Conservation (phyloP, 1,140 invertebrate genomes). For the Eufriesea mexicana region DNA sequence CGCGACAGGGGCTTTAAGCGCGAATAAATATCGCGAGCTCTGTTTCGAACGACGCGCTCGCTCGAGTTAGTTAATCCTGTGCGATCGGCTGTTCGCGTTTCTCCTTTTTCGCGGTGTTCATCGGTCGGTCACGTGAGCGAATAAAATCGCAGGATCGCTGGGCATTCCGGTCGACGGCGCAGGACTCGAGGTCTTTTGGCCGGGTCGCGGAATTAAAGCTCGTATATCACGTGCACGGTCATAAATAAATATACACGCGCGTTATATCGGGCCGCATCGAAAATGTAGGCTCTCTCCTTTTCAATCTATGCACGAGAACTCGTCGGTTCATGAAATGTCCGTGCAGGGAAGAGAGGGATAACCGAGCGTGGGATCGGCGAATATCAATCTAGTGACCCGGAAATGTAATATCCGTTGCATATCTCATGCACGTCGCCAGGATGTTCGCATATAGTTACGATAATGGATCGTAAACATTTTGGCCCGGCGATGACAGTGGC, state of each 20-base stretch:
- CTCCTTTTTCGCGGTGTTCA: background rate
- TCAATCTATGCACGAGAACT: conserved; percentile 9
- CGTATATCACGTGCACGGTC: background rate
- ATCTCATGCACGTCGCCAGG: conserved; percentile 56
- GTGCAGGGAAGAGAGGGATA: background rate
- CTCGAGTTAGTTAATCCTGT: background rate
- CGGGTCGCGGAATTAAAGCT: conserved; percentile 3
- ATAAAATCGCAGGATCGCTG: background rate
- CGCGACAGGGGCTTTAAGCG: background rate
- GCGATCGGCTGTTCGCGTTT: background rate
- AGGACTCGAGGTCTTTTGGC: background rate
- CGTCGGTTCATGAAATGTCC: conserved; percentile 41
- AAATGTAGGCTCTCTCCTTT: conserved; percentile 28
- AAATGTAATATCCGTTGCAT: conserved; percentile 66
- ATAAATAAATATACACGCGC: conserved; percentile 26
- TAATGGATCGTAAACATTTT: conserved; percentile 59
- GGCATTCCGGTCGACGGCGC: background rate
- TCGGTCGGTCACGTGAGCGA: background rate
- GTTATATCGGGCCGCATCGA: background rate
- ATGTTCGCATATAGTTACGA: conserved; percentile 48
- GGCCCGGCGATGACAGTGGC: too few species aligned
- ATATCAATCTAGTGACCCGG: conserved; percentile 60
- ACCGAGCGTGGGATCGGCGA: conserved; percentile 41
- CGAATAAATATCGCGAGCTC: background rate
- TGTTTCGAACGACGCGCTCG: background rate